Base-by-base conservation (phyloP, 2,113 vertebrate species). In the Glaucomys volans region DNA sequence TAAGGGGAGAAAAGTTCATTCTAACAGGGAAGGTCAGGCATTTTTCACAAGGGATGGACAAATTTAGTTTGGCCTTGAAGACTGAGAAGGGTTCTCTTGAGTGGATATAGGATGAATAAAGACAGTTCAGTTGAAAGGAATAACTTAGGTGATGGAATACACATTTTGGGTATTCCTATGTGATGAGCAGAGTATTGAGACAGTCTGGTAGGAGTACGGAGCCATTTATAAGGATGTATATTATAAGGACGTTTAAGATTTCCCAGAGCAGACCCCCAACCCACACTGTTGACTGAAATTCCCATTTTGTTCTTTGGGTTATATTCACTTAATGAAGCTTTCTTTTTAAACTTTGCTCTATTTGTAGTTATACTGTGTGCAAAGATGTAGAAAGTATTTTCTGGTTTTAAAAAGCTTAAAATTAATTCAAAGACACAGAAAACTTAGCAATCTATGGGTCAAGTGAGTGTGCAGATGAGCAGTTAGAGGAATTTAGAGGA, bases 361-460 rank as follows among this genome's bases (percentile, higher is more conserved):
- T 66, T 96, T 94, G 35, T 69, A 93, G 80, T 84, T 94, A 84
- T 74, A 64, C 71, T 95, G 74, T 30, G 75, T 52, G 82, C 7
- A 90, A 59, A 90, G 71, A 82, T 83, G 28, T 12, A 74, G 20
- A 52, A 91, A 8, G 4, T 54, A 83, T 69, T 87, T 64, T 82
- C 57, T 81, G n/a, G 62, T 44, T 50, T 77, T 84, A 74, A 72
- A 47, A 44, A 80, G 7, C 30, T 83, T 83, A 72, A 87, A 79
- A 90, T 94, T 87, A 54, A 82, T 64, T 94, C 9, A 57, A 54
- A 86, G n/a, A 37, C 37, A 40, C 17, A 50, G 17, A 69, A 90
- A 72, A 81, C 8, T 35, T 40, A 66, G 22, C 2, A 52, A 40
- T 83, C 26, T 26, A 72, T 67, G 16, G 30, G 62, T 14, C 57